A percentile compares a stretch with the other conserved stretches of the same genome.
phyloP scores from a whole-genome alignment of 2,888 invertebrate species.

The Drosophila meridiana region DNA sequence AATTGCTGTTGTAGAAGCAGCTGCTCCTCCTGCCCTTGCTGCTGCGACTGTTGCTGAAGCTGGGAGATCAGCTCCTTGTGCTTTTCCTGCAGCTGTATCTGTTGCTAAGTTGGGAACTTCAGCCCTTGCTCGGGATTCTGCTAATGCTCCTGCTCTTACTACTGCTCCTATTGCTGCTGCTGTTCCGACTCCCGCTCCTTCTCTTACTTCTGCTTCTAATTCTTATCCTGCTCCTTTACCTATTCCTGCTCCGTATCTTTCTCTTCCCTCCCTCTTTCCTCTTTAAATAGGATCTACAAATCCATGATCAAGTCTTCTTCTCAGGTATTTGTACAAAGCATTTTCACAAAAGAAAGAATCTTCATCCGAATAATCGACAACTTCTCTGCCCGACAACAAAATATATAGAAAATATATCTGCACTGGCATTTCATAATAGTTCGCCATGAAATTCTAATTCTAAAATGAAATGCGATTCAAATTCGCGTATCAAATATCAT shows the following conservation, averaged over 20 bases:
- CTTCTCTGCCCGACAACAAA: too few species aligned
- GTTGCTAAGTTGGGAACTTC: not conserved
- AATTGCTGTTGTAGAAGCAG: slow-evolving; percentile 52
- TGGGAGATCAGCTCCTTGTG: not conserved
- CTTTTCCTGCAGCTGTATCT: too few species aligned
- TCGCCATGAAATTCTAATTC: too few species aligned
- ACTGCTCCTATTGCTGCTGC: too few species aligned
- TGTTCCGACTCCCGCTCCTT: not conserved
- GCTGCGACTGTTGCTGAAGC: not conserved
- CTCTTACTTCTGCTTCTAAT: not conserved
- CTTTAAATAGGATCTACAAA: too few species aligned
- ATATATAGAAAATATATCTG: too few species aligned
- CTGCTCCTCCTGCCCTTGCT: slow-evolving; percentile 4
- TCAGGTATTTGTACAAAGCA: too few species aligned
- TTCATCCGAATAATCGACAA: too few species aligned
- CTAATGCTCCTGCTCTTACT: not conserved
- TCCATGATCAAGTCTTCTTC: too few species aligned
- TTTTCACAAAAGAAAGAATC: too few species aligned
- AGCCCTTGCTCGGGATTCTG: not conserved
- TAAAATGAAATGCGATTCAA: not conserved
- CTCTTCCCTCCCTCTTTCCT: too few species aligned
- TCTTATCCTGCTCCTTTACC: not conserved
- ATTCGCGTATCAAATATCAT: not conserved
- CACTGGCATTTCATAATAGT: too few species aligned
- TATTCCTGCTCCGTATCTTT: not conserved